Evolutionary conservation across 2,797 vertebrate genomes (phyloP), one percentile per base, ranked within the genome.

Genomic region (Gambelia wislizenii): DNA sequence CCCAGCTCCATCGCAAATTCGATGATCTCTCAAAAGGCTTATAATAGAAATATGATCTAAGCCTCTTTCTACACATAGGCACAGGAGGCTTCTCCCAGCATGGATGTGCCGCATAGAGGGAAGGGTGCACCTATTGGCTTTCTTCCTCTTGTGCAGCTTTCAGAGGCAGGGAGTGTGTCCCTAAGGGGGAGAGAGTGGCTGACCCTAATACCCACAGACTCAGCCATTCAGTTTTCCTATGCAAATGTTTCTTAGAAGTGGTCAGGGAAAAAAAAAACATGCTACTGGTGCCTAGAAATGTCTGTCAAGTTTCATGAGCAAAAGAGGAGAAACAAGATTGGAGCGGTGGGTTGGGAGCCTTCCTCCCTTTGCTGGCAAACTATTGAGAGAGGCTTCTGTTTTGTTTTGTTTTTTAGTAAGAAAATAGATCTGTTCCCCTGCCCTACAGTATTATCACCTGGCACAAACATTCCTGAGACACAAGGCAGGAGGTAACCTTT

Each of bases 161-260:
- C 27, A 5, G 42, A 83, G 33, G 42, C 69, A 82, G n/a, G 54
- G 44, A 18, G 20, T 78, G 30, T 49, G 39, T 85, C 12, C n/a
- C 27, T 54, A 39, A 6, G 1, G 61, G 3, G 20, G 33, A 33
- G 47, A 61, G 30, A 61, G 16, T 6, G 9, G 10, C 27, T 13
- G 27, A n/a, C 49, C 30, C 61, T 70, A n/a, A 61, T 86, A 16
- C 22, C 85, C 59, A 33, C 36, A n/a, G 49, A 39, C 80, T 2
- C 25, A 22, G 42, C 77, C 77, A 54, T 47, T 82, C 61, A 47
- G n/a, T 47, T 75, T 69, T 76, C 25, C 78, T 85, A 74, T 86
- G 44, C 59, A 82, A 85, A 36, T 36, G 72, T 67, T 84, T 88
- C 87, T 77, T 78, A 54, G 87, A 81, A 52, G 59, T 56, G 54